phyloP scores from a whole-genome alignment of 2,113 vertebrate species.

The Pogona vitticeps region DNA sequence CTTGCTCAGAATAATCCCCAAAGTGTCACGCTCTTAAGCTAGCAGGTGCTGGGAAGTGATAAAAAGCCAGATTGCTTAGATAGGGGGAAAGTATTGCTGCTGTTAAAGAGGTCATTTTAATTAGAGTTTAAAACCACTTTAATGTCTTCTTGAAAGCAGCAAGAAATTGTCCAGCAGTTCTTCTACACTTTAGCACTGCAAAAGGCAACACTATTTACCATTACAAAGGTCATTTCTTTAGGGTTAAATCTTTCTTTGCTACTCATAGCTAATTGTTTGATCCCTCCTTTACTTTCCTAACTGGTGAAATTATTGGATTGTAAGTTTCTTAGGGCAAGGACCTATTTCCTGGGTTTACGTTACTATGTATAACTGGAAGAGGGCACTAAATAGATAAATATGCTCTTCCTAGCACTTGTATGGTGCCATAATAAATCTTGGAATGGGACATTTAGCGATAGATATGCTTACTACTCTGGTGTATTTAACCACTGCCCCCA shows the following conservation, averaged over 20 bases:
- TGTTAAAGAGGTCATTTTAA: constrained; percentile 43
- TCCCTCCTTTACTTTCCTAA: too few relatives aligned
- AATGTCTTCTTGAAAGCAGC: constrained; percentile 48
- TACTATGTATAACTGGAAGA: not conserved
- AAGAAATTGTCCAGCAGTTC: constrained; percentile 11
- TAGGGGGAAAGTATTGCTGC: constrained; percentile 53
- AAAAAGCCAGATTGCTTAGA: constrained; percentile 73
- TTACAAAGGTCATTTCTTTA: not conserved
- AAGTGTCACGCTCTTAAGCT: constrained; percentile 65
- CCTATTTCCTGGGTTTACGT: not conserved
- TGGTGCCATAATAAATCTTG: too few relatives aligned
- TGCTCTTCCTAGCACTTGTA: too few relatives aligned
- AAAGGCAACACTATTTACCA: constrained; percentile 26
- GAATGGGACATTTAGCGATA: too few relatives aligned
- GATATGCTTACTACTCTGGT: too few relatives aligned
- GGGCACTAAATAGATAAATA: too few relatives aligned
- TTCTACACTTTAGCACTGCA: constrained; percentile 53
- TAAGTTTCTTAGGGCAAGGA: not conserved
- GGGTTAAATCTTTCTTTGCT: too few relatives aligned
- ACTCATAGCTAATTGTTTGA: too few relatives aligned
- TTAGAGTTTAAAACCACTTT: constrained; percentile 41
- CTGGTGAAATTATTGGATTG: not conserved
- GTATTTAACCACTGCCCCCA: too few relatives aligned
- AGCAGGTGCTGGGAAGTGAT: constrained; percentile 74
- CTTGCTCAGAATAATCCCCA: constrained; percentile 66